Evolutionary conservation across 2,888 invertebrate genomes (phyloP).

Genomic region (Andrena dorsata): DNA sequence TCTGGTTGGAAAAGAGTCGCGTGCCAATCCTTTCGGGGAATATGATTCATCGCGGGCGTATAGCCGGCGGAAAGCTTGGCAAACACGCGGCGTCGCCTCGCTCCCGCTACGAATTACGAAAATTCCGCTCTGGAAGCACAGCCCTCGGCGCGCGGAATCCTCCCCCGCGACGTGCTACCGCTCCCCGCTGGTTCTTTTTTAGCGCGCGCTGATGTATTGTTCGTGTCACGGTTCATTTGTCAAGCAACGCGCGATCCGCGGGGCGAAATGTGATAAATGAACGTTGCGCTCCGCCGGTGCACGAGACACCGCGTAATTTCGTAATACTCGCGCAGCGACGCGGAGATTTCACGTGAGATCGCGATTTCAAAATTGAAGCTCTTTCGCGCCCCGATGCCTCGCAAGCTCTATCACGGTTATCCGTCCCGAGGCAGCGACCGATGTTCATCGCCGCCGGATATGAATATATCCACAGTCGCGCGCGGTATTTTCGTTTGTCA

Average conservation of each 20-base stretch:
- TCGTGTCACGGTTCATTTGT: constrained; percentile 34
- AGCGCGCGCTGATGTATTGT: constrained; percentile 1
- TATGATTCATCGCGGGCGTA: constrained; percentile 18
- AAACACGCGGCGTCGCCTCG: constrained; percentile 22
- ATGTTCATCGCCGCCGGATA: not conserved
- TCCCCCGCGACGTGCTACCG: not conserved
- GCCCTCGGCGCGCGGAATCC: not conserved
- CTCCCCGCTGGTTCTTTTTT: not conserved
- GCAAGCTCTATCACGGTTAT: not conserved
- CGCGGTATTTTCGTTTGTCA: not conserved
- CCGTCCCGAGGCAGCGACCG: not conserved
- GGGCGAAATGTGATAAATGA: constrained; percentile 21
- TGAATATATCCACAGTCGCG: not conserved
- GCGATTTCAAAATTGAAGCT: constrained; percentile 11
- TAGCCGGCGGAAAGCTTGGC: constrained; percentile 49
- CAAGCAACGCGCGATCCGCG: not conserved
- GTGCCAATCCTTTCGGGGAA: constrained; percentile 53
- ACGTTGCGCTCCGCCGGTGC: not conserved
- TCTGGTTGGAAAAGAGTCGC: constrained; percentile 6
- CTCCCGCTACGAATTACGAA: constrained; percentile 30
- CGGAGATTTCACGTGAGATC: not conserved
- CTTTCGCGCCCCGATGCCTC: not conserved
- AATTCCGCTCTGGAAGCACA: constrained; percentile 29
- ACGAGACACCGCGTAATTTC: not conserved
- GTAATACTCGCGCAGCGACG: not conserved